Evolutionary conservation across 1,140 invertebrate genomes (phyloP).

Genomic region (Lepeophtheirus salmonis): DNA sequence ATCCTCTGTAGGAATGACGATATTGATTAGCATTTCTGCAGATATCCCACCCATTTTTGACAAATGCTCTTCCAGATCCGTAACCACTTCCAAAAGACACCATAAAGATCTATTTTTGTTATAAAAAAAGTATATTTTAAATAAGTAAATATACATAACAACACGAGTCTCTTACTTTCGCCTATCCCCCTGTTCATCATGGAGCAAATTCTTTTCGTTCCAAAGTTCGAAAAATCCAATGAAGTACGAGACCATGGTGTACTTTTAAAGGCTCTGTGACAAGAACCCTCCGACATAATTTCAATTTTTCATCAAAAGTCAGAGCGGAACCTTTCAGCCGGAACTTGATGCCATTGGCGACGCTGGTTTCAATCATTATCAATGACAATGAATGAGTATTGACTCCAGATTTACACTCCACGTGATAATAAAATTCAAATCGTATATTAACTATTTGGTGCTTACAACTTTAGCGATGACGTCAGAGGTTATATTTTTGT

Average conservation of each 20-base stretch:
- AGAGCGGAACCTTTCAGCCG: background rate
- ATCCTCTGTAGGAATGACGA: background rate
- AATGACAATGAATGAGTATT: too few relatives aligned
- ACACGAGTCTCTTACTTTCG: background rate
- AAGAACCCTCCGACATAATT: background rate
- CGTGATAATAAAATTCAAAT: too few relatives aligned
- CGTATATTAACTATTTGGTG: too few relatives aligned
- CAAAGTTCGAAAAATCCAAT: background rate
- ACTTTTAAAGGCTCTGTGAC: background rate
- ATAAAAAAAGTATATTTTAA: background rate
- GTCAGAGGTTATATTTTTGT: too few relatives aligned
- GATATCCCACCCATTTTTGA: background rate
- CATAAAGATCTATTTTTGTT: background rate
- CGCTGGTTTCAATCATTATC: background rate
- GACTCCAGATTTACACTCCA: too few relatives aligned
- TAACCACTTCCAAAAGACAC: background rate
- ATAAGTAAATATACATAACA: background rate
- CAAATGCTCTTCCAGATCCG: background rate
- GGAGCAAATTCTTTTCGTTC: background rate
- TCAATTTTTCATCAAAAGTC: background rate
- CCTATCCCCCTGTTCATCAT: background rate
- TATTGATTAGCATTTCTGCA: background rate
- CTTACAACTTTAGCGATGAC: too few relatives aligned
- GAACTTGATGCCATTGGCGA: background rate
- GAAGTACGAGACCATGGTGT: background rate